Base-by-base conservation (phyloP, 2,888 invertebrate species). In the Actias luna region DNA sequence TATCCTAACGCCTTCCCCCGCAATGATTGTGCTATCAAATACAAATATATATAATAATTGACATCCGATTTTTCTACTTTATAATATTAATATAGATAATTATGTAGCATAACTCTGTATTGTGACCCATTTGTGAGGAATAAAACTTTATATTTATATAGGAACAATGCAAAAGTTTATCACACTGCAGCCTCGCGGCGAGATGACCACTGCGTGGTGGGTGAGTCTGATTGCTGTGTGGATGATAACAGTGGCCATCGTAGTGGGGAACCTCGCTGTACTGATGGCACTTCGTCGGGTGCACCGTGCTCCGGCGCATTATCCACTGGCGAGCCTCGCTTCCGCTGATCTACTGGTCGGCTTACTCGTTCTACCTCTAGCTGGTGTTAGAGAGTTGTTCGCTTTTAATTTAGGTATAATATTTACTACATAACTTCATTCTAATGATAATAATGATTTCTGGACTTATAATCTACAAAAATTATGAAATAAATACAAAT, bases 251-350 rank as follows among this genome's bases (percentile, higher is more conserved):
- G 61, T 79, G 2, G 80, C 78, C 60, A 89, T 86, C 0, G 67
- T 85, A 5, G 64, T 74, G 10, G 89, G 88, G 18, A 92, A 92
- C 69, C 68, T 73, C 2, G 83, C 83, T 0, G 90, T 91, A 39
- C 68, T 92, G 68, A 60, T 73, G 0, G 90, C 87, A 0, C 66
- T 92, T 36, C 68, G 76, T 59, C 76, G 82, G 1, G 78, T 82
- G n/a, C 73, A 75, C 42, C 80, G 84, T 0, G 80, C 85, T n/a
- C 94, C 95, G 0, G 94, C 95, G 3, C 95, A 95, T 76, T 94
- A 94, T 72, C 94, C 95, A 64, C 93, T 95, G n/a, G 94, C 94
- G 1, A 95, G 95, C 68, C 79, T 95, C 65, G 95, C 95, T 0
- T 87, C 93, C 0, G 95, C 95, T 1, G 95, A 95, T 73, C 81